Percentiles rank a stretch among this genome's conserved stretches.
These are phyloP conservation scores for Homalodisca vitripennis DNA, from an alignment of 1,140 invertebrate genomes.

Conservation along the genomic window DNA sequence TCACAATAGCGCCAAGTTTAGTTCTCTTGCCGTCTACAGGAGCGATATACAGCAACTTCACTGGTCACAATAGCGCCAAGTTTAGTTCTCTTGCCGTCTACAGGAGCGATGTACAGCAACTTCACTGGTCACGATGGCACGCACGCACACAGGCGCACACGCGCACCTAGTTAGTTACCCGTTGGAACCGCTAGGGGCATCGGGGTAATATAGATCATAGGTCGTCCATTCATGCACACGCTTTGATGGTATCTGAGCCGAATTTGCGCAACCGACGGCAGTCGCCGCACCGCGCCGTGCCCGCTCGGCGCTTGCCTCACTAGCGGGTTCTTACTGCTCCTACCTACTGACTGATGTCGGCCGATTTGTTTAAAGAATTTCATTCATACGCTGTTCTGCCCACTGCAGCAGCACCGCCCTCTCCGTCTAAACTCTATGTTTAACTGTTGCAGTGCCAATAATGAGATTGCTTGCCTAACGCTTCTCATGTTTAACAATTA, in stretches of 20 bases:
- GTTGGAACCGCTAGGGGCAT: neutral
- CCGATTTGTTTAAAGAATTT: neutral
- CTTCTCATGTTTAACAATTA: neutral
- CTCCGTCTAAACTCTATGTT: neutral
- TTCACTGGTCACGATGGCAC: neutral
- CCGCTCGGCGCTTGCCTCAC: too few relatives aligned
- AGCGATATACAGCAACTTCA: too few relatives aligned
- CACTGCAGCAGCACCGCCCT: neutral
- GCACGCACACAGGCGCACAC: neutral
- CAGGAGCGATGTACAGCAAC: neutral
- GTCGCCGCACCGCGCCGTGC: too few relatives aligned
- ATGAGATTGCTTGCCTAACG: neutral
- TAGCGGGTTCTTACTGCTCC: neutral
- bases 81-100: neutral
- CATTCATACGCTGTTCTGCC: neutral
- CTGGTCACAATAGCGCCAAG: too few relatives aligned
- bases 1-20: neutral
- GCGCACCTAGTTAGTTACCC: neutral
- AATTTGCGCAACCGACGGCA: neutral
- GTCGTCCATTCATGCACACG: neutral
- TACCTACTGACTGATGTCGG: neutral
- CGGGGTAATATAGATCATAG: neutral
- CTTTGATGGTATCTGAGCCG: neutral
- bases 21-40: too few relatives aligned
- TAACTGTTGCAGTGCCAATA: neutral